Evolutionary conservation across 2,113 vertebrate species (phyloP), one percentile per base, ranked within the genome.

Genomic region (Melanerpes aurifrons): DNA sequence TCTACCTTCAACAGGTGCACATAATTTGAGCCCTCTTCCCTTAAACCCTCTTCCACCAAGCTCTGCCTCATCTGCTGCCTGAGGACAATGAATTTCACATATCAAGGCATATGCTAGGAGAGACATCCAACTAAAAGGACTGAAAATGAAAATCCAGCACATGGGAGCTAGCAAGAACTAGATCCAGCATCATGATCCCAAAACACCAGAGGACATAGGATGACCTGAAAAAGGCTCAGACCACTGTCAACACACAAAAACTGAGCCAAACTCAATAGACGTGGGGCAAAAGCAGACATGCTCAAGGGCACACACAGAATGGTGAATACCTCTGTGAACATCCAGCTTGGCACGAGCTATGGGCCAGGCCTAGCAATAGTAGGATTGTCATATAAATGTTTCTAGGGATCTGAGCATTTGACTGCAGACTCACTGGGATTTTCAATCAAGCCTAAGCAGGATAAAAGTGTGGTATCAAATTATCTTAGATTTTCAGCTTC

Each of bases 331-430:
- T 67, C 54, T 37, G 4, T 48, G 53, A 31, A 72, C 7, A 81
- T 7, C 7, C 35, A 64, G 2, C 2, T n/a, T 63, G 15, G 4
- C 15, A 8, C 32, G 21, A 80, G 32, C 24, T 67, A 47, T 47
- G 10, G 12, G 5, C 1, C 7, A 29, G 7, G 2, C 10, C 0
- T 43, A 19, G 15, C 26, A 74, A 16, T 82, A 35, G 6, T 45
- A 31, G 32, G 7, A 28, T 8, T 17, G 17, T 31, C 22, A 57
- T 32, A 43, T 7, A 64, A 71, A 43, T 25, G 4, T 26, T 5
- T 18, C 20, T 80, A 6, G 15, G 17, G 13, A 71, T 59, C 24
- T 71, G 74, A 70, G 31, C 8, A 19, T 5, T 17, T 45, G 26
- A 37, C 26, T 74, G 26, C 21, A 76, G 22, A 47, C 26, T 78